These are phyloP conservation scores for Anguilla megastoma DNA, from an alignment of 2,797 vertebrate genomes.

Conservation along the genomic window DNA sequence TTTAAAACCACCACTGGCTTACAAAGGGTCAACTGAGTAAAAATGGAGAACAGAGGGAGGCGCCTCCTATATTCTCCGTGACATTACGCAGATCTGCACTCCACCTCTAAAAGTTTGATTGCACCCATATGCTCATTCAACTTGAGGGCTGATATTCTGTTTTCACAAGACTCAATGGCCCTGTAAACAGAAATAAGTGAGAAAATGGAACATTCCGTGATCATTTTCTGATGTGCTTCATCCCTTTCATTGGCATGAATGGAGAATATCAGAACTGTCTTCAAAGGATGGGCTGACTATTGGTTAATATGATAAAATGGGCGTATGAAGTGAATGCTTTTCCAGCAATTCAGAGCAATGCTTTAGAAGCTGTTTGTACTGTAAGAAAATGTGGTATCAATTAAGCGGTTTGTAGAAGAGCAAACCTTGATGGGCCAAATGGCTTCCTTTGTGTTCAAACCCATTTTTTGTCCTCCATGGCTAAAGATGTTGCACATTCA, in stretches of 20 bases:
- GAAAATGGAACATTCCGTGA: background rate
- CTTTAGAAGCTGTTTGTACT: slow-evolving; percentile 59
- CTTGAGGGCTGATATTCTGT: slow-evolving; percentile 1
- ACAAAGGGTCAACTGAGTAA: background rate
- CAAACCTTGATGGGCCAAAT: slow-evolving; percentile 61
- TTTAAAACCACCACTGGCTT: background rate
- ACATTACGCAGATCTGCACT: slow-evolving; percentile 14
- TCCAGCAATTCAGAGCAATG: slow-evolving; percentile 47
- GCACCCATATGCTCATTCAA: slow-evolving; percentile 69
- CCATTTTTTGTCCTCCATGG: slow-evolving; percentile 66
- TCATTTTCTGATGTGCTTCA: slow-evolving; percentile 52
- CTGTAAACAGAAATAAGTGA: slow-evolving; percentile 16
- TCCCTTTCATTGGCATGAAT: slow-evolving; percentile 44
- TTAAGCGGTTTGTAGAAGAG: slow-evolving; percentile 68
- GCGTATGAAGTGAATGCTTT: slow-evolving; percentile 59
- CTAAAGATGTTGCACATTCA: slow-evolving; percentile 67
- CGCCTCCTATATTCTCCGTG: background rate
- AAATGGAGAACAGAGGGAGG: slow-evolving; percentile 2
- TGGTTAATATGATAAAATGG: slow-evolving; percentile 58
- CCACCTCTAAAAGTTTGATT: slow-evolving; percentile 50
- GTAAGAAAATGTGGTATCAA: slow-evolving; percentile 72
- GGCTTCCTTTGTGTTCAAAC: slow-evolving; percentile 67
- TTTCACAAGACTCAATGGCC: background rate
- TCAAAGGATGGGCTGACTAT: slow-evolving; percentile 45
- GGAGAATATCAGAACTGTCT: slow-evolving; percentile 48